These are phyloP conservation scores for Eremophila alpestris DNA, from an alignment of 2,797 vertebrate species.

Conservation along the genomic window DNA sequence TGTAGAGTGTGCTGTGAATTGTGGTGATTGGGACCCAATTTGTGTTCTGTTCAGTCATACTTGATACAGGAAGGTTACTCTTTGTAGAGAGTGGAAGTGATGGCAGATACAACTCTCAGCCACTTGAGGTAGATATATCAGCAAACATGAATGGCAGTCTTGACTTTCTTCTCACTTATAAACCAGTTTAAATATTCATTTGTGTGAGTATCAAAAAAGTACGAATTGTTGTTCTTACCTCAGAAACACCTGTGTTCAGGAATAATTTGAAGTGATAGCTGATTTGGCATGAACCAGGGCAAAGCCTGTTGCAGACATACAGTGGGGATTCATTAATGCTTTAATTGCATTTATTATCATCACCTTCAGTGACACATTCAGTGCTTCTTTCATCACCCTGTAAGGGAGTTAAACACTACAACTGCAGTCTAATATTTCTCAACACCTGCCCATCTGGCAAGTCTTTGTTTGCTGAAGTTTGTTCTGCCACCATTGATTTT, in stretches of 20 bases:
- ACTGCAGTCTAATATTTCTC: not conserved
- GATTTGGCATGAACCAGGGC: not conserved
- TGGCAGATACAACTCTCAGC: not conserved
- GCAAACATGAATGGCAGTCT: not conserved
- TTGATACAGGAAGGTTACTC: not conserved
- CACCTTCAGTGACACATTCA: constrained; percentile 18
- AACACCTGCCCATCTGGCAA: constrained; percentile 32
- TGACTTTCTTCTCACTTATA: not conserved
- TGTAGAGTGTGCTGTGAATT: not conserved
- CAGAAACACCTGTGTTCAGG: not conserved
- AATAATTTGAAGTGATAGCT: not conserved
- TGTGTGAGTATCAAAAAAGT: not conserved
- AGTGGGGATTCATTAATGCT: constrained; percentile 4
- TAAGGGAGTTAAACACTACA: not conserved
- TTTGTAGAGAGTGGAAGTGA: not conserved
- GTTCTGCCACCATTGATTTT: not conserved
- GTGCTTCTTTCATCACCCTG: not conserved
- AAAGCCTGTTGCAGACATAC: not conserved
- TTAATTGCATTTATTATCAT: constrained; percentile 36
- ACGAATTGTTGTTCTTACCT: not conserved
- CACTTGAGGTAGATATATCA: not conserved
- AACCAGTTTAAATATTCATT: not conserved
- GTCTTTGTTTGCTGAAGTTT: constrained; percentile 28
- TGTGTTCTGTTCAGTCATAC: not conserved
- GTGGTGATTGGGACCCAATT: not conserved